Percentiles rank a stretch among this genome's conserved stretches.
Conservation (phyloP, 2,888 invertebrate species). For the Conistra vaccinii region DNA sequence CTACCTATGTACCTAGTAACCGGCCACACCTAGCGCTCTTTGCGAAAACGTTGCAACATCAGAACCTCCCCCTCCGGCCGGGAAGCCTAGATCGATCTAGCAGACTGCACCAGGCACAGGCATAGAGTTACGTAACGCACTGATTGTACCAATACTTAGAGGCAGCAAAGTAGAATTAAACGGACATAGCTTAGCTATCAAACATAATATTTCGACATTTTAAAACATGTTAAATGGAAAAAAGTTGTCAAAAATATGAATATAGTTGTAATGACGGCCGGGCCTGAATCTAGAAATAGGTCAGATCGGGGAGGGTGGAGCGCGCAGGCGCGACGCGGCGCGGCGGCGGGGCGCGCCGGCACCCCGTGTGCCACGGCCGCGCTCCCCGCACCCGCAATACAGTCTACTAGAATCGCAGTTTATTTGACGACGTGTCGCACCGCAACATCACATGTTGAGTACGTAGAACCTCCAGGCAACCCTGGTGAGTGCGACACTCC, state of each 20-base stretch:
- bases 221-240: neutral
- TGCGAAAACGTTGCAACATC: constrained; percentile 26
- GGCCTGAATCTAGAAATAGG: constrained; percentile 76
- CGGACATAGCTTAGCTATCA: neutral
- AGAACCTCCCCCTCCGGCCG: constrained; percentile 10
- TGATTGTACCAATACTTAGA: constrained; percentile 9
- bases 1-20: neutral
- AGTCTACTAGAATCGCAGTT: constrained; percentile 72
- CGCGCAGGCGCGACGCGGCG: constrained; percentile 74
- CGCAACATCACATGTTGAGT: constrained; percentile 71
- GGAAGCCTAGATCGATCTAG: constrained; percentile 56
- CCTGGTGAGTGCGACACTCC: constrained; percentile 81
- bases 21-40: constrained; percentile 33
- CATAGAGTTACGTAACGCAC: constrained; percentile 36
- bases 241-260: constrained; percentile 20
- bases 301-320: constrained; percentile 67
- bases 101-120: constrained; percentile 27
- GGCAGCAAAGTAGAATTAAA: neutral
- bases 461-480: constrained; percentile 74
- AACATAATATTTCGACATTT: neutral
- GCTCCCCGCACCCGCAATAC: constrained; percentile 74
- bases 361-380: constrained; percentile 60
- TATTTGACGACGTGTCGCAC: constrained; percentile 71
- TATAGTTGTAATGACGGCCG: constrained; percentile 52
- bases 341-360: constrained; percentile 68